Percentiles rank a stretch among this genome's conserved stretches.
Evolutionary conservation across 1,140 invertebrate genomes (phyloP).

Genomic region (Bombyx mandarina): DNA sequence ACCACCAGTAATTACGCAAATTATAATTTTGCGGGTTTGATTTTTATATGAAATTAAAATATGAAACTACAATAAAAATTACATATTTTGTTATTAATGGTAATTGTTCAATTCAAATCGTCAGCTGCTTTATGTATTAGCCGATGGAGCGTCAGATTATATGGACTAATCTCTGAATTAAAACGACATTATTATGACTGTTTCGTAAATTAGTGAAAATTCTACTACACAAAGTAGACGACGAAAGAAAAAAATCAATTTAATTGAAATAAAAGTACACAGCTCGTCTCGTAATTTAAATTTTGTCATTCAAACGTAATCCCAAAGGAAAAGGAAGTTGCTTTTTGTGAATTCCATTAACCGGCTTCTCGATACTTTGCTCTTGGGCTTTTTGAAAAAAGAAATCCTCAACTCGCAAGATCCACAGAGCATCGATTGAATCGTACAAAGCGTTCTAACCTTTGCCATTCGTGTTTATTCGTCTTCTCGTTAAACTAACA

Average conservation of each 20-base stretch:
- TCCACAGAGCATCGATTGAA: slow-evolving; percentile 29
- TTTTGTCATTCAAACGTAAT: slow-evolving; percentile 12
- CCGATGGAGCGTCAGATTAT: too few species aligned
- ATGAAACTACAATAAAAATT: too few species aligned
- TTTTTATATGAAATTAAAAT: too few species aligned
- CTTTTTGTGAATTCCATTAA: slow-evolving; percentile 3
- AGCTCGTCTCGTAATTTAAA: slow-evolving; percentile 13
- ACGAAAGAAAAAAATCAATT: slow-evolving; percentile 1
- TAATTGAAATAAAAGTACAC: slow-evolving; percentile 2
- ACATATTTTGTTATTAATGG: too few species aligned
- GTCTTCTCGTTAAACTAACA: slow-evolving; percentile 29
- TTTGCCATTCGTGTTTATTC: slow-evolving; percentile 26
- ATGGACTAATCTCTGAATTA: too few species aligned
- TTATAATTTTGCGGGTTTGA: too few species aligned
- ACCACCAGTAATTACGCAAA: too few species aligned
- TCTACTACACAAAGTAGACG: slow-evolving; percentile 1
- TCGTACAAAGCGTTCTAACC: slow-evolving; percentile 30
- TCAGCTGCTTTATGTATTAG: too few species aligned
- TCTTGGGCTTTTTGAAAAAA: background rate
- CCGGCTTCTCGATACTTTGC: background rate
- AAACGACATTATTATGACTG: too few species aligned
- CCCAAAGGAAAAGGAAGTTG: background rate
- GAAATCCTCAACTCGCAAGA: background rate
- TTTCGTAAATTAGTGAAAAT: background rate
- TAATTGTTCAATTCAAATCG: too few species aligned